A percentile compares a stretch with the other conserved stretches of the same genome.
Conservation (phyloP, 2,113 vertebrate genomes). For the Odontesthes bonariensis region DNA sequence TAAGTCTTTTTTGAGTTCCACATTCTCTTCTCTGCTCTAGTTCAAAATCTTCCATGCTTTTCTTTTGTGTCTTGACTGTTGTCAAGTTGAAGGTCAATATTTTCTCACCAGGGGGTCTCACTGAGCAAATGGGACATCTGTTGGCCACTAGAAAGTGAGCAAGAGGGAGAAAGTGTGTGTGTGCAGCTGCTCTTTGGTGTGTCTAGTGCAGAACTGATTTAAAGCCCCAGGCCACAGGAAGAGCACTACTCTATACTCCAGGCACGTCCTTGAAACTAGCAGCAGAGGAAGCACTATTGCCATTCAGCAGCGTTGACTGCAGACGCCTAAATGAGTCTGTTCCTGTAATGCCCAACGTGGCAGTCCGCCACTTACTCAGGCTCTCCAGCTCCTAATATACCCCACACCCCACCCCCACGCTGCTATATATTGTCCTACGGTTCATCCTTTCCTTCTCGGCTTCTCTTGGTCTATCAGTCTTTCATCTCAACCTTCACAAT, state of each 20-base stretch:
- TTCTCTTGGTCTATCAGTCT: slow-evolving; percentile 21
- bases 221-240: slow-evolving; percentile 78
- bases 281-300: slow-evolving; percentile 82
- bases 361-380: slow-evolving; percentile 68
- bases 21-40: slow-evolving; percentile 3
- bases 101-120: slow-evolving; percentile 44
- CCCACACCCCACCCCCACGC: slow-evolving; percentile 17
- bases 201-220: slow-evolving; percentile 80
- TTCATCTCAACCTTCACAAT: slow-evolving; percentile 17
- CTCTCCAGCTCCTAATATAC: slow-evolving; percentile 45
- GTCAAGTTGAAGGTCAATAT: slow-evolving; percentile 49
- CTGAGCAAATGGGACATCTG: slow-evolving; percentile 59
- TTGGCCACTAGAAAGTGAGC: slow-evolving; percentile 46
- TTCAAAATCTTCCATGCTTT: slow-evolving; percentile 6
- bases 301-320: slow-evolving; percentile 77
- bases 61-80: slow-evolving; percentile 10
- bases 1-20: slow-evolving; percentile 29
- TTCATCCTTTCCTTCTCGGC: slow-evolving; percentile 20
- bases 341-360: slow-evolving; percentile 73
- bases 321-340: slow-evolving; percentile 82
- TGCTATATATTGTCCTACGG: slow-evolving; percentile 33
- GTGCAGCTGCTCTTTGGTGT: slow-evolving; percentile 76
- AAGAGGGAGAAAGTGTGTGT: slow-evolving; percentile 47
- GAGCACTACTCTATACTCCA: slow-evolving; percentile 76
- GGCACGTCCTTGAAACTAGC: slow-evolving; percentile 79